Base-by-base conservation (phyloP, 1,140 invertebrate species). In the Kradibia gibbosae region DNA sequence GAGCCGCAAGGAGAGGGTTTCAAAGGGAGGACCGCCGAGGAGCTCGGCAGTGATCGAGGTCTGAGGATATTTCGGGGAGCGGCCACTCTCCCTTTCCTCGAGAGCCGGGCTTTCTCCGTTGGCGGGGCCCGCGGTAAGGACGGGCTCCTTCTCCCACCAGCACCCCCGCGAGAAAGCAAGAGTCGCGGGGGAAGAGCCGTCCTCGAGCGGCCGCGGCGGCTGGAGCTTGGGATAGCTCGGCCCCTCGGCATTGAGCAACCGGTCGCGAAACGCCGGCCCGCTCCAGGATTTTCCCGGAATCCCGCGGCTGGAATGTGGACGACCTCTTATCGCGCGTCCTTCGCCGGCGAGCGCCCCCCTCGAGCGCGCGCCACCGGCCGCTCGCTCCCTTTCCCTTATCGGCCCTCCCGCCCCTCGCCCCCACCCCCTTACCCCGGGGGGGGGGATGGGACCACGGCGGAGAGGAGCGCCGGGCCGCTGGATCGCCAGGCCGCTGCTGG, bases 181-280 rank as follows among this genome's bases (percentile, higher is more conserved):
- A 85, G 85, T 87, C 36, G 71, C 78, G 86, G 87, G 17, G 5
- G n/a, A 7, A 60, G 28, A 78, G 67, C 65, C 85, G 84, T 91
- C 89, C 89, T 91, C 90, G 89, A 89, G 88, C 89, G 89, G 89
- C 90, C 89, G 88, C 87, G 89, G 88, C 89, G 89, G 89, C 86
- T 8, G 50, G 86, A 86, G n/a, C n/a, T n/a, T n/a, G n/a, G n/a
- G n/a, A n/a, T 86, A 85, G 85, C 80, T 85, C 84, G 86, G 84
- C 88, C 87, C 86, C 73, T 86, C 86, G 85, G 86, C 85, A 86
- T 89, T 89, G 87, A 87, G 89, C 87, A 90, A 90, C 87, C 88
- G 84, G 82, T 86, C 83, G 45, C 45, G 45, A 48, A 17, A 7
- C 7, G 45, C 45, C 22, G 13, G 15, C 74, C 36, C 3, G 34